These are phyloP conservation scores for Stegophylla sp. DNA, from an alignment of 2,888 invertebrate species.

Conservation along the genomic window DNA sequence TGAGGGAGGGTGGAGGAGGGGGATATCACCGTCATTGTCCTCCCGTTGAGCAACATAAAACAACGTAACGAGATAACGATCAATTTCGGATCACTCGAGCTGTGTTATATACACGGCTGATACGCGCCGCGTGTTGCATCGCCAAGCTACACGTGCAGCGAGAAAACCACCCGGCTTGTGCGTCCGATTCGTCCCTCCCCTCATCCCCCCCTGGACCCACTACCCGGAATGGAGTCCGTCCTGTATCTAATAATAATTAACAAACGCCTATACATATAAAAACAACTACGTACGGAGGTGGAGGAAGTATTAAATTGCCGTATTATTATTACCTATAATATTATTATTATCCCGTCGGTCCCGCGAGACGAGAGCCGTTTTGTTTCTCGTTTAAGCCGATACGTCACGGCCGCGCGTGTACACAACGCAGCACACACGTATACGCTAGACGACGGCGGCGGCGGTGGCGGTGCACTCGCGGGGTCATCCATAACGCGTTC, in stretches of 20 bases:
- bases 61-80: background rate
- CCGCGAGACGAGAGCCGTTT: no score
- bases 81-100: background rate
- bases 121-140: background rate
- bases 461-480: slow-evolving; percentile 11
- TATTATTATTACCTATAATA: background rate
- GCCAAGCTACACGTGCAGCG: background rate
- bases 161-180: background rate
- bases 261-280: background rate
- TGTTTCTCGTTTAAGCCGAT: background rate
- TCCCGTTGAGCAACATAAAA: background rate
- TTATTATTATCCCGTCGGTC: no score
- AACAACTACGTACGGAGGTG: background rate
- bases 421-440: background rate
- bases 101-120: no score
- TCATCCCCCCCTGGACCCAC: background rate
- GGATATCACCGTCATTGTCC: background rate
- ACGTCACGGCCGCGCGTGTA: background rate
- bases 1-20: background rate
- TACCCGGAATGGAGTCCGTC: no score
- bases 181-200: background rate
- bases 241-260: slow-evolving; percentile 10
- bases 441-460: background rate
- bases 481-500: slow-evolving; percentile 49
- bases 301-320: no score